A percentile compares a stretch with the other conserved stretches of the same genome.
These are phyloP conservation scores for Tolypeutes matacus DNA, from an alignment of 2,797 vertebrate species.

Conservation along the genomic window DNA sequence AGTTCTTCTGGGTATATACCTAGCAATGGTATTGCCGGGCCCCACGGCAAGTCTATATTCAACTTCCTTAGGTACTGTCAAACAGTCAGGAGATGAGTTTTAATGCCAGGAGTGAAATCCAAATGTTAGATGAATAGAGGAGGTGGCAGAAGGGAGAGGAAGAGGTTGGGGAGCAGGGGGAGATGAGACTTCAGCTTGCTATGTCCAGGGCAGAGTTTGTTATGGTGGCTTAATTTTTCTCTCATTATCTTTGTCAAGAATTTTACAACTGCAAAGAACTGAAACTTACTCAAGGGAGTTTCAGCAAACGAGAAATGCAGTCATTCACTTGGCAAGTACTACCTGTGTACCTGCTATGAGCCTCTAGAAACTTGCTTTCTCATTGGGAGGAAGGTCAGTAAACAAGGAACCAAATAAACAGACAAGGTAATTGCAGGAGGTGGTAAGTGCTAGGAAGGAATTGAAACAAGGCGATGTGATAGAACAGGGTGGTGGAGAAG, in stretches of 20 bases:
- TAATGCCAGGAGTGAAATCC: neutral
- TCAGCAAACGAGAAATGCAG: neutral
- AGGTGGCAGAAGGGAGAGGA: neutral
- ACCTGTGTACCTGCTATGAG: fast-evolving
- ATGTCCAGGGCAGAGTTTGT: neutral
- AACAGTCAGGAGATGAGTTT: neutral
- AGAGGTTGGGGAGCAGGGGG: neutral
- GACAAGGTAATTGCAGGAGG: fast-evolving
- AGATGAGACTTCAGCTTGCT: neutral
- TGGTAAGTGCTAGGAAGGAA: neutral
- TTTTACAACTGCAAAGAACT: neutral
- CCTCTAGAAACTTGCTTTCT: neutral
- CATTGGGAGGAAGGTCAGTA: neutral
- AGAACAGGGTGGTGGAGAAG: fast-evolving
- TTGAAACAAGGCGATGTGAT: fast-evolving
- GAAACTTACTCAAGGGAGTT: neutral
- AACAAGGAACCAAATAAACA: neutral
- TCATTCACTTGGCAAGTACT: fast-evolving
- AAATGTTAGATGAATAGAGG: fast-evolving
- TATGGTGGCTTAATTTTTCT: neutral
- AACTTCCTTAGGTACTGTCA: no score
- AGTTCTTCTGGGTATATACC: no score
- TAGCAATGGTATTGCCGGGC: no score
- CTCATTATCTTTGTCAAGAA: neutral
- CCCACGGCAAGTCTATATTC: no score